Conservation (phyloP, 1,140 invertebrate species). For the Paraescarpia echinospica region DNA sequence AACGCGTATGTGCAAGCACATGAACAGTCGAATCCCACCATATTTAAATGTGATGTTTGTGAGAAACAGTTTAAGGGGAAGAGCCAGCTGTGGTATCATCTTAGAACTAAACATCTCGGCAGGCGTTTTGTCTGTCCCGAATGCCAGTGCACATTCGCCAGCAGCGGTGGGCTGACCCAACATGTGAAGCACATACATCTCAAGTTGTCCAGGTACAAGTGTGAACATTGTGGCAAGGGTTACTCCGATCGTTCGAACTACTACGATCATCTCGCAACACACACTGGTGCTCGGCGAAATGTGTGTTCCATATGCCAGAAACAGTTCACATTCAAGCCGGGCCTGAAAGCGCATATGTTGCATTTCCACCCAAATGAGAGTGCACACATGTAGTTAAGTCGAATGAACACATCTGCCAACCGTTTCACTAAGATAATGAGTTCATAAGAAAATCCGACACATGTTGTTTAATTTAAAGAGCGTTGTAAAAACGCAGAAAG, state of each 20-base stretch:
- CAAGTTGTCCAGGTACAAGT: constrained; percentile 6
- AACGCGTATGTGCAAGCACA: neutral
- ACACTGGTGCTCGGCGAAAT: constrained; percentile 30
- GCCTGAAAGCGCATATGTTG: neutral
- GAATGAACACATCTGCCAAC: neutral
- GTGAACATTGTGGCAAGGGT: constrained; percentile 20
- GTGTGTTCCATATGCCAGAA: neutral
- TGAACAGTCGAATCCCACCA: neutral
- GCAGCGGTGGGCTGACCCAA: neutral
- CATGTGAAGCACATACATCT: neutral
- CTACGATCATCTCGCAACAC: neutral
- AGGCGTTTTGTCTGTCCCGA: neutral
- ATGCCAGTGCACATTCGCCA: neutral
- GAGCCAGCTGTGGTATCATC: neutral
- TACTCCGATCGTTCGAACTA: constrained; percentile 64
- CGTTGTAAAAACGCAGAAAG: too few relatives aligned
- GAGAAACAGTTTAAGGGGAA: neutral
- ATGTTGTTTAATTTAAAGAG: too few relatives aligned
- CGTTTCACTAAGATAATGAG: too few relatives aligned
- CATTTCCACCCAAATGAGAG: neutral
- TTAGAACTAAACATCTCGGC: neutral
- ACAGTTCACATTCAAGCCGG: neutral
- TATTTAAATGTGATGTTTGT: neutral
- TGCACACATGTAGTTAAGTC: neutral
- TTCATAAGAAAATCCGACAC: too few relatives aligned